Evolutionary conservation across 2,797 vertebrate genomes (phyloP).

Genomic region (Melanotaenia trifasciata): DNA sequence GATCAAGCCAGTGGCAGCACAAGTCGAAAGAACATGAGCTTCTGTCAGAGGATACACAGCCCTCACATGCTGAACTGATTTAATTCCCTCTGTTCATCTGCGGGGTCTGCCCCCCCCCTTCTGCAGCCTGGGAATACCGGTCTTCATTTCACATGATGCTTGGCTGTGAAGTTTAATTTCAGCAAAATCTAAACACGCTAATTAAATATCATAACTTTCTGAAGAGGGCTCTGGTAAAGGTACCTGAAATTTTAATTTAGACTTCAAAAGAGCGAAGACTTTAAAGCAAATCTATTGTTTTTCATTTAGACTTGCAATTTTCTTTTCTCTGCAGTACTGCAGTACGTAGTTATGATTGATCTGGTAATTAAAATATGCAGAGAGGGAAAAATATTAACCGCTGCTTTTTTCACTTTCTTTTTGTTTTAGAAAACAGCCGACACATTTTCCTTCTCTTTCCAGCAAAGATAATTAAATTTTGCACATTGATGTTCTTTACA

Average conservation of each 20-base stretch:
- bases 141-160: constrained; percentile 77
- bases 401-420: constrained; percentile 81
- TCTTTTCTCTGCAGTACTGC: constrained; percentile 77
- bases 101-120: constrained; percentile 26
- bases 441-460: constrained; percentile 79
- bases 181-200: constrained; percentile 86
- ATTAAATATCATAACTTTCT: constrained; percentile 89
- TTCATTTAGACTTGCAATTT: constrained; percentile 89
- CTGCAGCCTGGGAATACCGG: constrained; percentile 64
- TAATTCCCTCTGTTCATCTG: constrained; percentile 61
- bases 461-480: constrained; percentile 87
- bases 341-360: constrained; percentile 87
- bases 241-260: constrained; percentile 90
- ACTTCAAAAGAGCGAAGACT: constrained; percentile 87
- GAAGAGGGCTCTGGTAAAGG: constrained; percentile 83
- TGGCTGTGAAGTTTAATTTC: constrained; percentile 83
- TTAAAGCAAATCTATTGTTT: constrained; percentile 91
- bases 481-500: constrained; percentile 89
- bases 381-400: constrained; percentile 87
- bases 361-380: constrained; percentile 91
- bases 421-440: constrained; percentile 89
- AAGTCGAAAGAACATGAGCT: constrained; percentile 66
- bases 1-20: constrained; percentile 56
- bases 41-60: constrained; percentile 63
- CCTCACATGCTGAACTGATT: constrained; percentile 62